Conservation (phyloP, 2,888 invertebrate species). For the Prenolepis imparis region DNA sequence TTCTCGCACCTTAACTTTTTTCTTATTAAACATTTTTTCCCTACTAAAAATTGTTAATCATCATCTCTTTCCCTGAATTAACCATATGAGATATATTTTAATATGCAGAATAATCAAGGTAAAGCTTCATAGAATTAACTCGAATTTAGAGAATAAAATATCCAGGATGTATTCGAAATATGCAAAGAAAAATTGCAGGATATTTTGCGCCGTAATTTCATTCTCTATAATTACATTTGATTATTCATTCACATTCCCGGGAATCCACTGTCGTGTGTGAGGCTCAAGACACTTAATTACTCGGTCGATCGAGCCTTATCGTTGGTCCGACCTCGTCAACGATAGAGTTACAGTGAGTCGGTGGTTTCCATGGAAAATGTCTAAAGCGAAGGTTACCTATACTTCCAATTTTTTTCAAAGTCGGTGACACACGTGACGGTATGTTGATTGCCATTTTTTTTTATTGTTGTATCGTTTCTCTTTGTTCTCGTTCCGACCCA, state of each 20-base stretch:
- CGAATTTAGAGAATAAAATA: not conserved
- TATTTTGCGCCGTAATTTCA: not conserved
- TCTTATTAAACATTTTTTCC: not conserved
- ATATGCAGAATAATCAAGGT: not conserved
- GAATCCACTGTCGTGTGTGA: not conserved
- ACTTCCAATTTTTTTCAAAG: slow-evolving; percentile 55
- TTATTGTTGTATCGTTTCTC: slow-evolving; percentile 56
- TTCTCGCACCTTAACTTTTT: not conserved
- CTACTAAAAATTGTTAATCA: not conserved
- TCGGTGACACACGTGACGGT: slow-evolving; percentile 42
- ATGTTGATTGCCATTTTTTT: slow-evolving; percentile 56
- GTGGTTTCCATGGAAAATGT: slow-evolving; percentile 71
- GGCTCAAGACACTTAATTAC: not conserved
- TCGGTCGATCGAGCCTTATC: slow-evolving; percentile 58
- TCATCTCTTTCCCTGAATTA: not conserved
- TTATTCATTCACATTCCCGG: not conserved
- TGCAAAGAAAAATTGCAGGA: not conserved
- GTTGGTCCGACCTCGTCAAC: slow-evolving; percentile 61
- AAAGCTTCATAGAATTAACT: slow-evolving; percentile 11
- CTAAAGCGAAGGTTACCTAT: slow-evolving; percentile 64
- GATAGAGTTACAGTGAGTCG: slow-evolving; percentile 57
- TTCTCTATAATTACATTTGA: not conserved
- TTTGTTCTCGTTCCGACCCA: slow-evolving; percentile 18
- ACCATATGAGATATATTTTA: not conserved
- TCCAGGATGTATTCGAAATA: not conserved